Evolutionary conservation across 2,113 vertebrate species (phyloP).

Genomic region (Cinclus mexicanus): DNA sequence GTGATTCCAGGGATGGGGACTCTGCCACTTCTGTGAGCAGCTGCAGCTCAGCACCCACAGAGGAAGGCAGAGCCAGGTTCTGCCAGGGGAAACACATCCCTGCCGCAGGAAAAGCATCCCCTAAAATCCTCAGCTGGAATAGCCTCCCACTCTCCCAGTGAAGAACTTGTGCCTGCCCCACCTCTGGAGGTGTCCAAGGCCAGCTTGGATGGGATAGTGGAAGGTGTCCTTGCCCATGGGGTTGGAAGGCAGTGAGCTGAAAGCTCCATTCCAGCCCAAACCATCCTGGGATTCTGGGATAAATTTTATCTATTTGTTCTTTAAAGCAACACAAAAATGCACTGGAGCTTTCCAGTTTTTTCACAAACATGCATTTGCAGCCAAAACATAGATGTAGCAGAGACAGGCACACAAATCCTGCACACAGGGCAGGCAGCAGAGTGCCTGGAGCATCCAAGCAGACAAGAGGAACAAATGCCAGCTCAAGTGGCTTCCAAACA

Average conservation of each 20-base stretch:
- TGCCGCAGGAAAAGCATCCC: neutral
- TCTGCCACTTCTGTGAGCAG: neutral
- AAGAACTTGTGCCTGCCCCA: neutral
- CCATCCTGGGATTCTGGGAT: neutral
- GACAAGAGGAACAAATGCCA: rapidly evolving
- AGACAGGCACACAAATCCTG: neutral
- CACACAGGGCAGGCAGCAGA: neutral
- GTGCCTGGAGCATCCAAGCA: neutral
- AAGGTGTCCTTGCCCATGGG: neutral
- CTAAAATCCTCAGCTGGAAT: neutral
- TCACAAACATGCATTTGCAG: neutral
- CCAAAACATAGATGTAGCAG: neutral
- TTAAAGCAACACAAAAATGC: neutral
- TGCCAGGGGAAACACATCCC: neutral
- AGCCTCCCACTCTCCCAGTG: neutral
- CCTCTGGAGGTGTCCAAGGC: neutral
- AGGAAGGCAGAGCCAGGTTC: neutral
- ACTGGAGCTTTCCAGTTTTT: neutral
- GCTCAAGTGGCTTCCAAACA: neutral
- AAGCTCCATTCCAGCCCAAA: neutral
- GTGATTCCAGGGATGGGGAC: neutral
- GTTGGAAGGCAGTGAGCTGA: rapidly evolving
- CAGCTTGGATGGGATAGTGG: neutral
- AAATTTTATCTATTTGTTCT: neutral
- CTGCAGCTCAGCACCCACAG: neutral